These are phyloP conservation scores for Lepus europaeus DNA, from an alignment of 2,113 vertebrate species.

Conservation along the genomic window DNA sequence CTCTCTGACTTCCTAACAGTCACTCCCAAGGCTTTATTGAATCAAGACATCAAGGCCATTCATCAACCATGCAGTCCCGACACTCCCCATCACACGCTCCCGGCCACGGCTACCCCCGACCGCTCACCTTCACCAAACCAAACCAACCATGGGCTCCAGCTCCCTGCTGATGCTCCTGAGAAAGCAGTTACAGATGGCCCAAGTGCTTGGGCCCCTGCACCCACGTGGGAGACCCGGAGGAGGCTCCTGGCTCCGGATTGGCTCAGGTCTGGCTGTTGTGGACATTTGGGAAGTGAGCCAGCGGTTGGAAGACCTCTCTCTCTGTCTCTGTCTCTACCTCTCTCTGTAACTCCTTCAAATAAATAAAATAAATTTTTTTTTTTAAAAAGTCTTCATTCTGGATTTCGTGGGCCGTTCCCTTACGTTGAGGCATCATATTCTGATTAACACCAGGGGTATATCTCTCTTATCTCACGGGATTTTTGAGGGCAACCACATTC, in stretches of 20 bases:
- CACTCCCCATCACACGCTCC: background rate
- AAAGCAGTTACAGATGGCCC: too few species aligned
- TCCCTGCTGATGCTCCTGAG: too few species aligned
- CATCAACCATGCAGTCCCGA: background rate
- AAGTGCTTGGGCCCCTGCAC: too few species aligned
- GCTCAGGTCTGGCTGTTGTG: too few species aligned
- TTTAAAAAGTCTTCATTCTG: constrained; percentile 17
- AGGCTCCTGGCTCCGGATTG: too few species aligned
- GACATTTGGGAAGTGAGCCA: too few species aligned
- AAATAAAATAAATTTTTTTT: too few species aligned
- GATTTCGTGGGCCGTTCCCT: constrained; percentile 26
- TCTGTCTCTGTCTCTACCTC: too few species aligned
- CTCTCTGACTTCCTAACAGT: constrained; percentile 22
- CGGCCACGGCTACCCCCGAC: background rate
- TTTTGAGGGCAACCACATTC: constrained; percentile 17
- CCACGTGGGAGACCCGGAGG: too few species aligned
- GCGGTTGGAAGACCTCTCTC: too few species aligned
- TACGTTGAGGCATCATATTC: background rate
- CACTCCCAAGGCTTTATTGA: background rate
- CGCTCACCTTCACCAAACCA: constrained; percentile 8
- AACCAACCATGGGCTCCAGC: background rate
- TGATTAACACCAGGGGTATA: background rate
- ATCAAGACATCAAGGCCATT: background rate
- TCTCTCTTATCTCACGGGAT: constrained; percentile 22
- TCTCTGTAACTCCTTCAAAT: too few species aligned